These are phyloP conservation scores for Drosophila rubida DNA, from an alignment of 2,888 invertebrate genomes.

Conservation along the genomic window DNA sequence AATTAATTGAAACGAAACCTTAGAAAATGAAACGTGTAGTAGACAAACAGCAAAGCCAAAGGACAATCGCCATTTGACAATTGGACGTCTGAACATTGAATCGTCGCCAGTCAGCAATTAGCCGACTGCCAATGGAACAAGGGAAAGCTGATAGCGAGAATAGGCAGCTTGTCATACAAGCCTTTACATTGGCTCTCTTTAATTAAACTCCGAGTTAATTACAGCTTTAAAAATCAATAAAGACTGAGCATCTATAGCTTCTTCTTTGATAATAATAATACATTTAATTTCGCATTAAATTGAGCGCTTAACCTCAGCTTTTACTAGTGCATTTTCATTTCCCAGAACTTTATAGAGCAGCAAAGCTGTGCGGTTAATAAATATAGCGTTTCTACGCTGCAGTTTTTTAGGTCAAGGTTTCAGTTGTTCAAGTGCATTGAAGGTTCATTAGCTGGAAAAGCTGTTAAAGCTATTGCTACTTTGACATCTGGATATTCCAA, in stretches of 20 bases:
- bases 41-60: conserved; percentile 19
- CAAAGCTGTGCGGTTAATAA: no score
- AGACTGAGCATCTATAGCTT: not conserved
- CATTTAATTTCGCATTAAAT: no score
- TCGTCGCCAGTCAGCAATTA: conserved; percentile 47
- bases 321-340: no score
- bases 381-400: not conserved
- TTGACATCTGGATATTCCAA: no score
- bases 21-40: conserved; percentile 21
- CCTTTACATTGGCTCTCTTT: conserved; percentile 1
- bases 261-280: no score
- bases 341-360: no score
- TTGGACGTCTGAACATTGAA: conserved; percentile 37
- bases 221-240: not conserved
- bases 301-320: no score
- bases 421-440: not conserved
- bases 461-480: not conserved
- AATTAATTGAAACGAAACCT: conserved; percentile 39
- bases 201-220: conserved; percentile 9
- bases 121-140: conserved; percentile 4
- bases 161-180: conserved; percentile 17
- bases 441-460: not conserved
- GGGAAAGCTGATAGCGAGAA: not conserved
- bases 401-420: not conserved
- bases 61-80: conserved; percentile 23